These are phyloP conservation scores for human DNA, from an alignment of 2,113 vertebrate species.

Conservation along the genomic window DNA sequence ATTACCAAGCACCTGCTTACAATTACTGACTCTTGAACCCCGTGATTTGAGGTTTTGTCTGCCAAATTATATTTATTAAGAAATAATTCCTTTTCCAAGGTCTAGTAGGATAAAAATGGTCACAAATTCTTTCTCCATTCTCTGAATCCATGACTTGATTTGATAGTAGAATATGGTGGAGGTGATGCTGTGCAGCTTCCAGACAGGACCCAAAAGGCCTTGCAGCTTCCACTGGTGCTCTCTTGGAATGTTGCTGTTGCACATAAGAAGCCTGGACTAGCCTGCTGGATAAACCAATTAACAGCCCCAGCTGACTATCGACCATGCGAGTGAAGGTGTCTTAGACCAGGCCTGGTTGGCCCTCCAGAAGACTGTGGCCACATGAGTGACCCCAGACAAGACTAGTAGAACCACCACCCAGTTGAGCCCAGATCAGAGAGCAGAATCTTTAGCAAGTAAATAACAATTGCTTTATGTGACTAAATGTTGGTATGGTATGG, in stretches of 20 bases:
- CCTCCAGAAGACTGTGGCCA: not conserved
- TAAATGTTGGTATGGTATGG: not conserved
- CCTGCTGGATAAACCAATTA: not conserved
- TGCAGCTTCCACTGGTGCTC: too few species aligned
- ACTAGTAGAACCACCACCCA: not conserved
- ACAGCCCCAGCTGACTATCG: not conserved
- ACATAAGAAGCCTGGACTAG: not conserved
- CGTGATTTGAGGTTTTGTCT: not conserved
- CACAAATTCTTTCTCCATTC: not conserved
- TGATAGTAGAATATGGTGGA: not conserved
- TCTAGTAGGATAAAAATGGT: not conserved
- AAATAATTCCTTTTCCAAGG: not conserved
- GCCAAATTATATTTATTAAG: not conserved
- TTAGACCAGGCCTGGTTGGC: not conserved
- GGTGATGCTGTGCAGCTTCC: not conserved
- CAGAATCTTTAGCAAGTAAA: not conserved
- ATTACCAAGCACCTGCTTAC: not conserved
- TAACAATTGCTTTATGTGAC: not conserved
- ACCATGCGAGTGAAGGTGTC: not conserved
- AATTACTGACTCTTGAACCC: not conserved
- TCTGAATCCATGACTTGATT: not conserved
- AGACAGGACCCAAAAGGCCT: not conserved
- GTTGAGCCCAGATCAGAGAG: not conserved
- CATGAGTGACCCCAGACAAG: not conserved
- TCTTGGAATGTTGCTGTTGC: not conserved